Evolutionary conservation across 2,888 invertebrate species (phyloP), one percentile per base, ranked within the genome.

Genomic region (Cylloceria caligata): DNA sequence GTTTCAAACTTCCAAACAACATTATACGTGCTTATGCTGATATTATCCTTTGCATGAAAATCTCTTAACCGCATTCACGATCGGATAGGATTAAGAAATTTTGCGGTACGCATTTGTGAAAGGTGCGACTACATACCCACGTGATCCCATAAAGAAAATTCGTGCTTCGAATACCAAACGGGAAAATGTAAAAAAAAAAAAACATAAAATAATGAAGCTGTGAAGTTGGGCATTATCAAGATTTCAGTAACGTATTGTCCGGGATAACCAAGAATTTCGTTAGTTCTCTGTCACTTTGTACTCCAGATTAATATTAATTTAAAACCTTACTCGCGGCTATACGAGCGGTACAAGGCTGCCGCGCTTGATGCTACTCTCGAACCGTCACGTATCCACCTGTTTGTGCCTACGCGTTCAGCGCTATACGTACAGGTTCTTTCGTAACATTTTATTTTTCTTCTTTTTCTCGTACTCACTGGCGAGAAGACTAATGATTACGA

Each of bases 241-340:
- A 91, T 91, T 88, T 87, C 87, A 81, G 85, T 75, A 75, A 71
- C 75, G 69, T 3, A 34, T 30, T 49, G 49, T 60, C 36, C 42
- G 30, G 16, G 52, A 55, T 73, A 68, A 62, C 77, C 79, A 68
- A 75, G 62, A 72, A 76, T 83, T 83, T 80, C 62, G 80, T 76
- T 71, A 62, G 45, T 21, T 77, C 69, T 52, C 57, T 36, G 52
- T 30, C 86, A 87, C 87, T 86, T 85, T 86, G 87, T 90, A 90
- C 90, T 89, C 88, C 88, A 90, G 89, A 91, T 91, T 90, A 91
- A 91, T 90, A 91, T 90, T 91, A 90, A 91, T 91, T 90, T 89
- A 90, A 91, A 91, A 90, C 90, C 86, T 87, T 85, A 91, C 91
- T 91, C 87, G 88, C 88, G 91, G 91, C 91, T 87, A 89, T 88